phyloP scores from a whole-genome alignment of 1,140 invertebrate species.

The Bombus difficillimus region DNA sequence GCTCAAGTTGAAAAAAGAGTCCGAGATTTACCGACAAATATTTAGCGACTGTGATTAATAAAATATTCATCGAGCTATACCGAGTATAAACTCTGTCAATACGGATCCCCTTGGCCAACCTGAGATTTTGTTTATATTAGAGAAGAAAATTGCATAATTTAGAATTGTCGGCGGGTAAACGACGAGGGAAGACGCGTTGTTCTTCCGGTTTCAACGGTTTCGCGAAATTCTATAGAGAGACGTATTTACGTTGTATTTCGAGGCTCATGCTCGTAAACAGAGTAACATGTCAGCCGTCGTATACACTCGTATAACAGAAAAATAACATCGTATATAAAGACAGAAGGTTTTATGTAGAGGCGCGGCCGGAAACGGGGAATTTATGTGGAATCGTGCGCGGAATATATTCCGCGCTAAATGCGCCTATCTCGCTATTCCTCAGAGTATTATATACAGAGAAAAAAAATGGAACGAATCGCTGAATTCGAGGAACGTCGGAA shows the following conservation, averaged over 20 bases:
- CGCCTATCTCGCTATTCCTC: background rate
- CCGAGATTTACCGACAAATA: conserved; percentile 18
- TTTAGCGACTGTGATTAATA: conserved; percentile 16
- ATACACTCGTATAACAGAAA: conserved; percentile 60
- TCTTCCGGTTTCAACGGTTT: background rate
- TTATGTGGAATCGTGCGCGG: conserved; percentile 44
- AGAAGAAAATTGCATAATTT: conserved; percentile 9
- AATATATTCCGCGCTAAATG: conserved; percentile 43
- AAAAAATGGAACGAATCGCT: background rate
- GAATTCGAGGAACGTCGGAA: background rate
- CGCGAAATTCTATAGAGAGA: conserved; percentile 38
- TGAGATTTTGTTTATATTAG: background rate
- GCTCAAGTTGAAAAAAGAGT: background rate
- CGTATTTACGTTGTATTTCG: conserved; percentile 52
- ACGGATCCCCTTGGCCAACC: background rate
- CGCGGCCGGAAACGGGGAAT: conserved; percentile 34
- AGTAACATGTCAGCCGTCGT: conserved; percentile 55
- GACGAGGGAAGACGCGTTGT: background rate
- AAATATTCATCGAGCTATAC: background rate
- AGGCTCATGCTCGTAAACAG: conserved; percentile 57
- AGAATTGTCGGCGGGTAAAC: background rate
- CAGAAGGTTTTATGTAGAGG: conserved; percentile 27
- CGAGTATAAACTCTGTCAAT: background rate
- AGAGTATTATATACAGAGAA: background rate
- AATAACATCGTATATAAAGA: conserved; percentile 58